Evolutionary conservation across 2,888 invertebrate species (phyloP), one percentile per base, ranked within the genome.

Genomic region (Pyrgus malvae): DNA sequence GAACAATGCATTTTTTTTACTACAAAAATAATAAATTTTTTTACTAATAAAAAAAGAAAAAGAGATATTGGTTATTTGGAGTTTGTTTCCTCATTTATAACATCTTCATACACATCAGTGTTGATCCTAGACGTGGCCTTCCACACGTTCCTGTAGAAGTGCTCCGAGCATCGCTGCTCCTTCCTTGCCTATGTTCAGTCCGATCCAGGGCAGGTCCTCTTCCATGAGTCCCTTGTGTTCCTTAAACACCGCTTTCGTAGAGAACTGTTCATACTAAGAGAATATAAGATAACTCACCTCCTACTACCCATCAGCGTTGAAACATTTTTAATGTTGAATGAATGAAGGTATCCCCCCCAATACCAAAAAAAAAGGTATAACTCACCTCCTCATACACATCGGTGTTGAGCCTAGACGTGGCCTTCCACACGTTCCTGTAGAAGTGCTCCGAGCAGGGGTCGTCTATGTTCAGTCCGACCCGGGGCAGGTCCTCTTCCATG

Each of bases 121-220:
- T 99, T 99, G 29, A 88, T 86, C 40, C 88, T 91, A 0, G 99
- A 97, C 4, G 93, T 95, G 42, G 92, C 91, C 63, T 95, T 91
- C 98, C 99, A 99, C 3, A 95, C 81, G 60, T 94, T 93, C 63
- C 93, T 93, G 80, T 96, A 99, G 89, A 99, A 99, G 9, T 93
- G 80, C 57, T 96, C 94, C 55, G 91, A 91, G 50, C 95, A 92
- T 0, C 97, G 97, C n/a, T n/a, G n/a, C n/a, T n/a, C n/a, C n/a
- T n/a, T n/a, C n/a, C 83, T 99, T 99, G 37, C 92, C 92, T 0
- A 98, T 83, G 67, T 94, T 93, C 7, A 94, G 71, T 6, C 84
- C 80, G 0, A 76, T 76, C 57, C 91, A 87, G 0, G 80, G 73
- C 41, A 93, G 82, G 31, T 91, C 80, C 3, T 83, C 76, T 9